These are phyloP conservation scores for Onthophagus taurus DNA, from an alignment of 1,140 invertebrate species.

Conservation along the genomic window DNA sequence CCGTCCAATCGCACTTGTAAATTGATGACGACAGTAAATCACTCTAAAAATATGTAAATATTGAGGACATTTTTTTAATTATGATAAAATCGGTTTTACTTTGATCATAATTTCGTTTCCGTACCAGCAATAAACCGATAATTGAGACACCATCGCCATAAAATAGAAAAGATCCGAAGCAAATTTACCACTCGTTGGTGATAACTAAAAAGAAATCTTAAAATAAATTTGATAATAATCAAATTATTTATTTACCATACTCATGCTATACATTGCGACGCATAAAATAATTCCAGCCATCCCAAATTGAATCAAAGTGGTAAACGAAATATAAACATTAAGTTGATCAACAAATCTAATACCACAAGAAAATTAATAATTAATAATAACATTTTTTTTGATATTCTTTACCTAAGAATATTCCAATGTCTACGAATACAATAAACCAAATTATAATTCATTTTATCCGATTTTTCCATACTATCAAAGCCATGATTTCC, in stretches of 20 bases:
- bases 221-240: background rate
- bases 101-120: slow-evolving; percentile 1
- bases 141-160: background rate
- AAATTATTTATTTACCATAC: background rate
- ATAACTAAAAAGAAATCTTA: background rate
- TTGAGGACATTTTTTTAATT: background rate
- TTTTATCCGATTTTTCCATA: no score
- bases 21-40: background rate
- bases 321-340: background rate
- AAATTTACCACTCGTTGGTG: background rate
- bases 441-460: no score
- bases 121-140: background rate
- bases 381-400: background rate
- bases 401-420: background rate
- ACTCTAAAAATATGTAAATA: no score
- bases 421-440: background rate
- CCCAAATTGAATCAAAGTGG: background rate
- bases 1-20: background rate
- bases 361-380: background rate
- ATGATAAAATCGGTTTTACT: background rate
- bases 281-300: background rate
- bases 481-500: background rate
- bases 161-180: background rate
- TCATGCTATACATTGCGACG: background rate
- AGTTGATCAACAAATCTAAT: background rate